These are phyloP conservation scores for Petrocephalus zakoni DNA, from an alignment of 2,113 vertebrate genomes.

Conservation along the genomic window DNA sequence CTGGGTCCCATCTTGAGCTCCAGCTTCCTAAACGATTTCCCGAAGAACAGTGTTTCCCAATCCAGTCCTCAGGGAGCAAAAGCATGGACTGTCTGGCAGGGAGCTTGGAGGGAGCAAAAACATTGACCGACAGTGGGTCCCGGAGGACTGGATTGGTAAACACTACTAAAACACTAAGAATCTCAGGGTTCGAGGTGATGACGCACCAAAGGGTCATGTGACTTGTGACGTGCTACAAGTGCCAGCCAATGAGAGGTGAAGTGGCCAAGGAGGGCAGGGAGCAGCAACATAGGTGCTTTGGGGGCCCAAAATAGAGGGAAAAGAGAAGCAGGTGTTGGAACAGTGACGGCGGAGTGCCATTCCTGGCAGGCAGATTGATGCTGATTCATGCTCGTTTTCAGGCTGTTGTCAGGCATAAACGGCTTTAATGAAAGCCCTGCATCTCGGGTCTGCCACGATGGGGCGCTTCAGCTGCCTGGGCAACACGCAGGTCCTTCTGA, in stretches of 20 bases:
- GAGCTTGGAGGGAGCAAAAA: too few species aligned
- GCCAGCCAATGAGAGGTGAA: not conserved
- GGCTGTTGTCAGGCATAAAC: not conserved
- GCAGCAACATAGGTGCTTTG: not conserved
- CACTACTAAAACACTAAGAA: not conserved
- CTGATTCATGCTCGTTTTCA: not conserved
- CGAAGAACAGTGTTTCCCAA: too few species aligned
- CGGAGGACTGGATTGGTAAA: too few species aligned
- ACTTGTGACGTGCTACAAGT: not conserved
- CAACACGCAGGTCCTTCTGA: not conserved
- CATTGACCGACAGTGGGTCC: too few species aligned
- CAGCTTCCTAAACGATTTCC: not conserved
- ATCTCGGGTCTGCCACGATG: not conserved
- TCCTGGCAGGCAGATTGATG: not conserved
- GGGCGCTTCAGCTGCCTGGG: not conserved
- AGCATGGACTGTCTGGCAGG: too few species aligned
- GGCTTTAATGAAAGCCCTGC: not conserved
- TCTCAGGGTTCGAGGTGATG: not conserved
- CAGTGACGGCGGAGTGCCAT: not conserved
- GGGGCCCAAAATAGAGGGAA: not conserved
- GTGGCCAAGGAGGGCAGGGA: not conserved
- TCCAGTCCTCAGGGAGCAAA: too few species aligned
- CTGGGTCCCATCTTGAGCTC: not conserved
- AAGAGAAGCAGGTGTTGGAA: not conserved
- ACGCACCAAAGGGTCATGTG: not conserved